Conservation (phyloP, 2,888 invertebrate genomes). For the Platerodrilus igneus region DNA sequence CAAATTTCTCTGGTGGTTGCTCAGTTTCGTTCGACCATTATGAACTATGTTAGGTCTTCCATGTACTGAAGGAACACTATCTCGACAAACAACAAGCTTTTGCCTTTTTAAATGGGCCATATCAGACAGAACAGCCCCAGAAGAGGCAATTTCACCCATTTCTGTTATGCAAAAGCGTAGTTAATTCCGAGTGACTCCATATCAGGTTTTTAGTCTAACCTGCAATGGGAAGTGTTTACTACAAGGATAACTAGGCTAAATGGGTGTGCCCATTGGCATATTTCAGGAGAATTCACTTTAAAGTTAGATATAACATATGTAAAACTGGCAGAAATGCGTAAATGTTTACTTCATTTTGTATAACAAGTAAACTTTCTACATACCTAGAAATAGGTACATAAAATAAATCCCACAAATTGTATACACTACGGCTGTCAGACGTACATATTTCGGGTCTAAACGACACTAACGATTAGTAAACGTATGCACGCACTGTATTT, state of each 20-base stretch:
- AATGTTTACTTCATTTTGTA: too few species aligned
- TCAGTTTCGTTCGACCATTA: constrained; percentile 52
- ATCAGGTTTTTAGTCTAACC: too few species aligned
- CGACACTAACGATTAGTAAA: constrained; percentile 6
- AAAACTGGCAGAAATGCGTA: too few species aligned
- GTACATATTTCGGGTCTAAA: constrained; percentile 15
- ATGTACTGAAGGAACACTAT: constrained; percentile 55
- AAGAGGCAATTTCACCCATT: constrained; percentile 34
- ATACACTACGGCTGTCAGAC: constrained; percentile 18
- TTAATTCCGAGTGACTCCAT: too few species aligned
- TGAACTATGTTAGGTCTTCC: constrained; percentile 51
- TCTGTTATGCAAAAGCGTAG: too few species aligned
- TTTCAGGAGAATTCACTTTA: too few species aligned
- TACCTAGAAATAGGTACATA: constrained; percentile 17
- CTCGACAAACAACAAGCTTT: constrained; percentile 35
- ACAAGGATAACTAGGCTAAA: too few species aligned
- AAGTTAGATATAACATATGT: too few species aligned
- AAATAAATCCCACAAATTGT: constrained; percentile 18
- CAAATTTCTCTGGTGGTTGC: constrained; percentile 80
- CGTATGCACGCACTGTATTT: background rate
- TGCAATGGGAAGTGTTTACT: too few species aligned
- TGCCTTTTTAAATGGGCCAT: constrained; percentile 41
- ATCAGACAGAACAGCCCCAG: constrained; percentile 29
- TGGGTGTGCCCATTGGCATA: too few species aligned
- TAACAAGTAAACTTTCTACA: constrained; percentile 20